These are phyloP conservation scores for Labrus mixtus DNA, from an alignment of 2,113 vertebrate genomes.

Conservation along the genomic window DNA sequence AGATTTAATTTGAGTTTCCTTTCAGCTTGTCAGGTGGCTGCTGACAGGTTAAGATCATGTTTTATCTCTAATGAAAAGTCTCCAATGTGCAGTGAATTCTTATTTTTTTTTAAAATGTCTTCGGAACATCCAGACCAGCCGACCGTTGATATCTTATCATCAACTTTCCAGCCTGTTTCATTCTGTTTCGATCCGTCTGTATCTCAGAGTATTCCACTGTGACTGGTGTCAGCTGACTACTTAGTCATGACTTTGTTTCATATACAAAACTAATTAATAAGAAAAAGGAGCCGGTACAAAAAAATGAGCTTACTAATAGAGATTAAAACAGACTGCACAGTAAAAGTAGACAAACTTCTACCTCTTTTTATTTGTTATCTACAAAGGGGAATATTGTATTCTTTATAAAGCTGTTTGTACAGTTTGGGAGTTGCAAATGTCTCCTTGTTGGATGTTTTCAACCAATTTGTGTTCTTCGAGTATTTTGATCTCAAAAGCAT, in stretches of 20 bases:
- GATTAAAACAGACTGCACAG: neutral
- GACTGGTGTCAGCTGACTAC: constrained; percentile 20
- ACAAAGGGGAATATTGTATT: neutral
- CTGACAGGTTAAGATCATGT: constrained; percentile 13
- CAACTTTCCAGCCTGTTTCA: constrained; percentile 15
- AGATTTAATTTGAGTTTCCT: constrained; percentile 25
- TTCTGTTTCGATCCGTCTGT: neutral
- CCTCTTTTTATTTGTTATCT: constrained; percentile 8
- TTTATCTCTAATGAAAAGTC: constrained; percentile 24
- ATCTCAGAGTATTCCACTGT: constrained; percentile 29
- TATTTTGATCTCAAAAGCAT: no score
- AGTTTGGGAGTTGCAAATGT: neutral
- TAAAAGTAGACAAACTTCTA: neutral
- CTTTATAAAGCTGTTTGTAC: neutral
- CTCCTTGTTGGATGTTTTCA: neutral
- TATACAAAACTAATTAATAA: constrained; percentile 12
- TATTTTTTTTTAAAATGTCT: no score
- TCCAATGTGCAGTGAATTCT: constrained; percentile 12
- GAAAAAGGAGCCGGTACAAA: neutral
- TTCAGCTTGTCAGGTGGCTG: constrained; percentile 15
- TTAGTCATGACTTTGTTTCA: constrained; percentile 24
- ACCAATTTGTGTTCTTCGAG: neutral
- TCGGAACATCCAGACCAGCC: constrained; percentile 12
- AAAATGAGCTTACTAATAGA: neutral
- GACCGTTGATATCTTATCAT: constrained; percentile 18